Percentiles rank a stretch among this genome's conserved stretches.
Conservation (phyloP, 30 jellyfish, hydroid and myxozoan species). For the Turritopsis dohrnii region DNA sequence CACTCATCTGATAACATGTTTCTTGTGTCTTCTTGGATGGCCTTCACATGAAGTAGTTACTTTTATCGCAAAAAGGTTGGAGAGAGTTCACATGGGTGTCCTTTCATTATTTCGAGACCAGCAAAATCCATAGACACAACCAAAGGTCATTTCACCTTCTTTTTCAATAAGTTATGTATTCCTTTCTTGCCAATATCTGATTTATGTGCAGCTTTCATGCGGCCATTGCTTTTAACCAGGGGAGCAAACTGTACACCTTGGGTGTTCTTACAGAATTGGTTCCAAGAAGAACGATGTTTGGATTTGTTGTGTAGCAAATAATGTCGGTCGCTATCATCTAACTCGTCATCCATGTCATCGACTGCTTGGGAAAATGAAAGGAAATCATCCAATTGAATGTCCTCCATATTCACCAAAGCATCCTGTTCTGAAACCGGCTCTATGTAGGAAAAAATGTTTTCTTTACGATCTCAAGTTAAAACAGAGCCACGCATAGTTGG, state of each 20-base stretch:
- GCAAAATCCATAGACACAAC: too few species aligned
- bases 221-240: slow-evolving; percentile 25
- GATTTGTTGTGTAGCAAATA: slow-evolving; percentile 24
- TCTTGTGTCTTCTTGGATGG: too few species aligned
- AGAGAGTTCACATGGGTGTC: too few species aligned
- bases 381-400: slow-evolving; percentile 22
- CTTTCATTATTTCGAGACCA: too few species aligned
- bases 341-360: slow-evolving; percentile 13
- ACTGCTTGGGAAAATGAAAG: slow-evolving; percentile 34
- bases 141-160: neutral
- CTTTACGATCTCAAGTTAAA: neutral
- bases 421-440: neutral
- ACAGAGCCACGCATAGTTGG: neutral
- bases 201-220: slow-evolving; percentile 39
- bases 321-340: slow-evolving; percentile 14
- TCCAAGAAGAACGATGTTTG: slow-evolving; percentile 24
- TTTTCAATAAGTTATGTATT: slow-evolving; percentile 21
- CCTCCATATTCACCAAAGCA: slow-evolving; percentile 8
- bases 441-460: neutral
- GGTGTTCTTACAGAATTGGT: slow-evolving; percentile 22
- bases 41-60: too few species aligned
- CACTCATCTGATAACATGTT: too few species aligned
- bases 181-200: slow-evolving; percentile 26
- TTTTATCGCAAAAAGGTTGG: too few species aligned
- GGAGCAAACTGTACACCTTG: slow-evolving; percentile 34